Base-by-base conservation (phyloP, 1,140 invertebrate genomes). In the Idris sp. region DNA sequence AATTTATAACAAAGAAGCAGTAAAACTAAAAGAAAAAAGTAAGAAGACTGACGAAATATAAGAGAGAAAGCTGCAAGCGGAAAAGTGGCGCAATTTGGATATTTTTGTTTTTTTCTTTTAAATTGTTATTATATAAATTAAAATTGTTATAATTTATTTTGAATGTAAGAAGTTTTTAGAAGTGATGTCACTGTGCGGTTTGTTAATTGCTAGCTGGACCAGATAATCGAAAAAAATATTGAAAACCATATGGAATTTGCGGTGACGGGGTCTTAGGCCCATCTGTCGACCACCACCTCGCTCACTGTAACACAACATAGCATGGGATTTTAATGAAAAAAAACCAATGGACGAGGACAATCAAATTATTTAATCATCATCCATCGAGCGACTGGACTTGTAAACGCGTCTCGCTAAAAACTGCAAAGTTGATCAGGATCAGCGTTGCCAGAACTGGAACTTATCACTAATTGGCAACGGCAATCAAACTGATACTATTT, bases 221-320 rank as follows among this genome's bases (percentile, higher is more conserved):
- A 36, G 36, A 53, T 49, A 44, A 41, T 30, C 15, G 18, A 54
- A 30, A 59, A 18, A 61, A 41, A 71, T 35, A 54, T 43, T 16
- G 43, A 43, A 40, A 14, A 40, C 65, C 44, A 14, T 41, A 25
- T 48, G 13, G 43, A 54, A 44, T 65, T 48, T 16, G 36, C 25
- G 44, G 56, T 40, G 59, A 40, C 56, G 19, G 49, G 74, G 51
- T 64, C 69, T 76, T 75, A 75, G 69, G 54, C 35, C 89, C 89
- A 90, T 87, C 89, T 89, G 88, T 90, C 88, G 61, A 65, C 49
- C 84, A 90, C 81, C 84, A 89, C 88, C 82, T 89, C 89, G 84
- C 86, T 88, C 86, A 86, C 89, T 90, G 89, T 74, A 90, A 90
- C 90, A 90, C 83, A 90, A 90, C 80, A 88, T 48, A 81, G 48